Conservation (phyloP, 2,888 invertebrate species). For the Marronus borbonicus region DNA sequence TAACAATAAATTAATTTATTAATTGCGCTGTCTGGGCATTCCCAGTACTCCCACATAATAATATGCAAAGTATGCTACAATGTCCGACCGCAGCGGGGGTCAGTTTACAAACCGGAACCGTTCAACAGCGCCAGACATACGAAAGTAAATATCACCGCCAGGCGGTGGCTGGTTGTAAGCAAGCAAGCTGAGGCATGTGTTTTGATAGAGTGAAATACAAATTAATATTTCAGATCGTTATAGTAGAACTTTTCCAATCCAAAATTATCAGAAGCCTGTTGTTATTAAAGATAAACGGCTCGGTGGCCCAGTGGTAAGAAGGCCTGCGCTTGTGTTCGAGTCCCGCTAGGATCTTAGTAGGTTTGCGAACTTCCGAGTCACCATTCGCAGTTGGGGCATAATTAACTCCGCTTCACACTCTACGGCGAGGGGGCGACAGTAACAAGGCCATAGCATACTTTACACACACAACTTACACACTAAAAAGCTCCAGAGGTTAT, state of each 20-base stretch:
- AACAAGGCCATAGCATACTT: no score
- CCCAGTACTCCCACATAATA: conserved; percentile 57
- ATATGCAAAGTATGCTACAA: conserved; percentile 59
- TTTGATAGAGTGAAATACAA: background rate
- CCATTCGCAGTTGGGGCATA: no score
- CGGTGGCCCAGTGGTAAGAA: no score
- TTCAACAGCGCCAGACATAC: conserved; percentile 13
- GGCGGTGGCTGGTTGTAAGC: background rate
- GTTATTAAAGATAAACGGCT: no score
- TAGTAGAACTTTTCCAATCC: background rate
- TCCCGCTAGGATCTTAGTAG: no score
- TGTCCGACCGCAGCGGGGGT: conserved; percentile 36
- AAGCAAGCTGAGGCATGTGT: background rate
- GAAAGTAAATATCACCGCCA: conserved; percentile 32
- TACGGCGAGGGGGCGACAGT: no score
- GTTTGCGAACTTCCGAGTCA: no score
- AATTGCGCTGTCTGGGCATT: conserved; percentile 57
- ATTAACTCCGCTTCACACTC: no score
- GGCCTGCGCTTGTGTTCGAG: no score
- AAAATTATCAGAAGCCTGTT: no score
- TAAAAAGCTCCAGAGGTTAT: no score
- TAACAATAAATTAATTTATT: conserved; percentile 59
- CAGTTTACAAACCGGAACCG: conserved; percentile 47
- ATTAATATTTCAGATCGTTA: conserved; percentile 41
- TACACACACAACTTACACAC: no score